Conservation (phyloP, 2,797 vertebrate genomes). For the Ispidina picta region DNA sequence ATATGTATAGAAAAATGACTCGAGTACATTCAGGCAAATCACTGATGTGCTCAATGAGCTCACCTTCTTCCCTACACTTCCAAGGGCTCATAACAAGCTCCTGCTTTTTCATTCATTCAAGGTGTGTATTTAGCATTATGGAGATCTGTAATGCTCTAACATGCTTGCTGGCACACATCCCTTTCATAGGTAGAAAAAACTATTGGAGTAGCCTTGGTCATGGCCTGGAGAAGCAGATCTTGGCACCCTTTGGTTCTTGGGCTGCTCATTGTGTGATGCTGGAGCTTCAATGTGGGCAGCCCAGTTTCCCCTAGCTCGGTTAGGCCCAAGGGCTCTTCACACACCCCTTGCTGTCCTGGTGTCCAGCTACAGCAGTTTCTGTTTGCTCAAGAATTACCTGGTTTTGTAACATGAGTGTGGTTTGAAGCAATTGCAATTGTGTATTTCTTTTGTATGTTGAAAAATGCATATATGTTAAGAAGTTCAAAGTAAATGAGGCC, state of each 20-base stretch:
- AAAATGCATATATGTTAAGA: not conserved
- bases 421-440: not conserved
- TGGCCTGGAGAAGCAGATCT: not conserved
- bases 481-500: not conserved
- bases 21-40: not conserved
- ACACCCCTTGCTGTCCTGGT: rapidly evolving
- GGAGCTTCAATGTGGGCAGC: rapidly evolving
- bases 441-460: not conserved
- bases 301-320: rapidly evolving
- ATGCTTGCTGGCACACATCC: not conserved
- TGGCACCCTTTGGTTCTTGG: not conserved
- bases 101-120: not conserved
- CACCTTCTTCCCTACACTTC: not conserved
- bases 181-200: not conserved
- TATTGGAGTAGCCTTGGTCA: not conserved
- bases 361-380: not conserved
- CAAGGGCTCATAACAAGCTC: rapidly evolving
- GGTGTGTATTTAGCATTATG: not conserved
- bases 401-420: not conserved
- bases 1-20: not conserved
- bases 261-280: not conserved
- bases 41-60: not conserved
- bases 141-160: not conserved
- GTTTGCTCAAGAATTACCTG: not conserved
- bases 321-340: rapidly evolving